A percentile compares a stretch with the other conserved stretches of the same genome.
Evolutionary conservation across 2,113 vertebrate genomes (phyloP).

Genomic region (Labeo rohita): DNA sequence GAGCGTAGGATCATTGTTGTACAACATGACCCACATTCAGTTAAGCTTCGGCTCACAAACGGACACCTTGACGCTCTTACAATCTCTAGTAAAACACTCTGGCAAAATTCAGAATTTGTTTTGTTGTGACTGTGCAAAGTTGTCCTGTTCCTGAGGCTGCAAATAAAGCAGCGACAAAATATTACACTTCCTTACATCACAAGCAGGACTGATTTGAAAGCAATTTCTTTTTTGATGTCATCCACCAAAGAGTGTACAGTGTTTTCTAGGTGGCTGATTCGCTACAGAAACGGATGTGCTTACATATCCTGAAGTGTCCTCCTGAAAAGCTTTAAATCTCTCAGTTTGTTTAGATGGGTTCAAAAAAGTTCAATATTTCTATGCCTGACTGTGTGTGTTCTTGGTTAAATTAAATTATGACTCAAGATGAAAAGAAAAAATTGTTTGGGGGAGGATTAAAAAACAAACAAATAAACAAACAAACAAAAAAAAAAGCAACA

Average conservation of each 20-base stretch:
- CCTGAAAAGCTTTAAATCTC: too few species aligned
- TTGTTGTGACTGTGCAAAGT: neutral
- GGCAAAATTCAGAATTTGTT: neutral
- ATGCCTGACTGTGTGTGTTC: too few species aligned
- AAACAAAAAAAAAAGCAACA: too few species aligned
- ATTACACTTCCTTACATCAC: neutral
- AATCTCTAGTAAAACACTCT: neutral
- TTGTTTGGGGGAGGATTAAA: too few species aligned
- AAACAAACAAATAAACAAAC: too few species aligned
- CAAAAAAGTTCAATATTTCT: neutral
- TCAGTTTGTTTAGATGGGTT: neutral
- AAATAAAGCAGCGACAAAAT: neutral
- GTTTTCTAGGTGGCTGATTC: neutral
- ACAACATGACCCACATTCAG: conserved; percentile 24
- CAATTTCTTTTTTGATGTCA: neutral
- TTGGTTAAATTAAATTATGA: too few species aligned
- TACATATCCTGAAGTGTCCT: too few species aligned
- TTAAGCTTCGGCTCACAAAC: conserved; percentile 9
- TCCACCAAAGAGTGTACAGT: neutral
- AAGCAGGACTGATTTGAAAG: neutral
- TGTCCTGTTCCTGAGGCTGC: neutral
- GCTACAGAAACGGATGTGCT: neutral
- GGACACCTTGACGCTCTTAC: neutral
- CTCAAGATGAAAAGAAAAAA: too few species aligned
- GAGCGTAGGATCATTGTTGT: conserved; percentile 4